Base-by-base conservation (phyloP, 2,797 vertebrate species). In the Mormyrops boulengeri region DNA sequence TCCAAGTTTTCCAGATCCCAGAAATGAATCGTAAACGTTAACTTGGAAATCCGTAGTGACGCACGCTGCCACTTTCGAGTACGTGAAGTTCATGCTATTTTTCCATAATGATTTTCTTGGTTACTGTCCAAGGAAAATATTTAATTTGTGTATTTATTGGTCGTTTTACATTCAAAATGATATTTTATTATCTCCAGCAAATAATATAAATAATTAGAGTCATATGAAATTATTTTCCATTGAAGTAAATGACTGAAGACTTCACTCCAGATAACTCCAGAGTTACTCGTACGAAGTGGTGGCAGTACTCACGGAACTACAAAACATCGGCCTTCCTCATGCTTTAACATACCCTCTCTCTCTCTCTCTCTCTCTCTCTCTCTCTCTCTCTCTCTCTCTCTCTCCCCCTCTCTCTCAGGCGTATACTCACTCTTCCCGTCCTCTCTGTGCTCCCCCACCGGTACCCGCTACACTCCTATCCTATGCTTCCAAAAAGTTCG, bases 31-130 rank as follows among this genome's bases (percentile, higher is more conserved):
- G 60, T 55, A 57, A 49, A 66, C 26, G 14, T 34, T 52, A 82
- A 82, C 14, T 22, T 47, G 80, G 44, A 85, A 41, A 86, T 11
- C 82, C 55, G 84, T 47, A 17, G 47, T 50, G 55, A 34, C 80
- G 57, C 84, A 34, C 26, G 57, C 88, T 77, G 44, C 88, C 50
- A 19, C 88, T 80, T 34, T 55, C 57, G 41, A 88, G 57, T 69
- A 44, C 17, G 69, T 89, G 34, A 89, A 89, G 73, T 84, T 57
- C 88, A 89, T 84, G 80, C 66, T 88, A 88, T 80, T 30, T 57
- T 38, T 89, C 88, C 88, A 57, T 77, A 47, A 57, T 88, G 55
- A 22, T 47, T 66, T 88, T 69, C 44, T 41, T 60, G 44, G 41
- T n/a, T 14, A 44, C 44, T 85, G 82, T 30, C 82, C 82, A 85